Evolutionary conservation across 2,797 vertebrate genomes (phyloP).

Genomic region (Hipposideros larvatus): DNA sequence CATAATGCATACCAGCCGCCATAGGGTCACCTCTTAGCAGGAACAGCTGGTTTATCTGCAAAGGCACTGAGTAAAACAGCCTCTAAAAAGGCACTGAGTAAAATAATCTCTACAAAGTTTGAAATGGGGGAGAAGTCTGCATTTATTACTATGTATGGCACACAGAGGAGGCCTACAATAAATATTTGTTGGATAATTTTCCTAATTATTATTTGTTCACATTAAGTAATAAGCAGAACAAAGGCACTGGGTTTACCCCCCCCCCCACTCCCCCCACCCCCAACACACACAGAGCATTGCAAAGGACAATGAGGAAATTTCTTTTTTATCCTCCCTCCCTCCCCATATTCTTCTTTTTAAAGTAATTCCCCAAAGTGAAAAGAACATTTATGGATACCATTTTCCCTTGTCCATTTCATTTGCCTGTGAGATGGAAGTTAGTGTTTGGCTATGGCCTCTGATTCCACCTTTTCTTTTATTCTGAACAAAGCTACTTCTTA

Average conservation of each 20-base stretch:
- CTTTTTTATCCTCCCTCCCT: neutral
- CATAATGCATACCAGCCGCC: conserved; percentile 50
- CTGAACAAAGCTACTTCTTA: neutral
- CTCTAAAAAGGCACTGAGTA: neutral
- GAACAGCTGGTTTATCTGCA: conserved; percentile 1
- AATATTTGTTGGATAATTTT: conserved; percentile 56
- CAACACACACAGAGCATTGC: neutral
- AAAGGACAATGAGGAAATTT: neutral
- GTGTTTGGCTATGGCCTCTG: neutral
- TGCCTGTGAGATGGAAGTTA: neutral
- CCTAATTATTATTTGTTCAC: conserved; percentile 56
- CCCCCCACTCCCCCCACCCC: neutral
- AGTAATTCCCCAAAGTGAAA: conserved; percentile 29
- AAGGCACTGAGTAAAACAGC: conserved; percentile 33
- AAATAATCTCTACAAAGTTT: conserved; percentile 35
- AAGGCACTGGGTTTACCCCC: neutral
- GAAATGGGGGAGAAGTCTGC: neutral
- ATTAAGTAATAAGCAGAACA: conserved; percentile 32
- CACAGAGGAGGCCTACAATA: neutral
- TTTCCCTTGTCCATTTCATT: neutral
- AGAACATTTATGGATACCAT: neutral
- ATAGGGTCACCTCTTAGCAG: conserved; percentile 64
- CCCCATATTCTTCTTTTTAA: conserved; percentile 26
- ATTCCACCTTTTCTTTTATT: conserved; percentile 2
- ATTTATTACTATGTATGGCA: conserved; percentile 41